Base-by-base conservation (phyloP, 2,797 vertebrate genomes). In the Centropyge bicolor region DNA sequence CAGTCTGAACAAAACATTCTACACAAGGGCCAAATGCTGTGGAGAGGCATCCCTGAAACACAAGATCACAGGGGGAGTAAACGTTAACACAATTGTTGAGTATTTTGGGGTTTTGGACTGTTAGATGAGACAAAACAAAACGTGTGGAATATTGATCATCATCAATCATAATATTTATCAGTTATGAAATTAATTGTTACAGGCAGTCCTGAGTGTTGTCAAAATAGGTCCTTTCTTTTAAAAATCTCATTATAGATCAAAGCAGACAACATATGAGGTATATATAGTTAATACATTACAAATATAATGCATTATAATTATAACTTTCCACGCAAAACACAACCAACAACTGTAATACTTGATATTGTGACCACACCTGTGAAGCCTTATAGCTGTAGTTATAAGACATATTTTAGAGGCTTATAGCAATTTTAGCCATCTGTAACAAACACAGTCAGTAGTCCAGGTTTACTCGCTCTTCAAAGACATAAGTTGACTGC, bases 31-130 rank as follows among this genome's bases (percentile, higher is more conserved):
- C 91, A 91, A 69, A 91, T 89, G 49, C 90, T 66, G 54, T 83
- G 91, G 71, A 92, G 91, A 84, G 82, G 70, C 94, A 93, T 93
- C 64, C 86, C 93, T 94, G 78, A 74, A 86, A 80, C 17, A 66
- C 1, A 83, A 40, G 5, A 76, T 20, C 19, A 60, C 10, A 40
- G 20, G 17, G 8, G 54, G 10, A 40, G 24, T 3, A 27, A 55
- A 56, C 8, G 14, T 40, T 13, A 63, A 31, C 27, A 31, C 27
- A 4, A 31, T 31, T 31, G 27, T 4, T 31, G 27, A 31, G 27
- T 31, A 31, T 31, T 31, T 31, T 31, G 2, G 27, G 27, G 27
- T 31, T 31, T 31, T 31, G 27, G 27, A 31, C 27, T 31, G 27
- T 31, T 31, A 19, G 3, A 5, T 38, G 19, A 59, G 10, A 13